Evolutionary conservation across 2,113 vertebrate species (phyloP).

Genomic region (Nerophis lumbriciformis): DNA sequence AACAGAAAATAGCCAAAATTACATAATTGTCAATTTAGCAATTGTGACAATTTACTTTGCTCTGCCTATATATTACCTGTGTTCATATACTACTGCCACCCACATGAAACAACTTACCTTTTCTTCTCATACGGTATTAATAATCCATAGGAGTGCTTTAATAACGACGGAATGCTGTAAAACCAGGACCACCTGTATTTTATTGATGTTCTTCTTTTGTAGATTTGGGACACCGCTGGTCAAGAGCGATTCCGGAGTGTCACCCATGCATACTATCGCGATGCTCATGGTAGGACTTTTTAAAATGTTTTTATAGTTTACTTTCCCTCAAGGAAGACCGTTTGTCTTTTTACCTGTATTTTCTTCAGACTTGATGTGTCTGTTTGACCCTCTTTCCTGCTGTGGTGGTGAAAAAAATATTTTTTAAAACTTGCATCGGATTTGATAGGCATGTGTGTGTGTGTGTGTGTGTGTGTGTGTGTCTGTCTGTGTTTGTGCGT

Average conservation of each 20-base stretch:
- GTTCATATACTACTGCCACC: too few relatives aligned
- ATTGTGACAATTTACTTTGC: too few relatives aligned
- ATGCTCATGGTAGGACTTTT: conserved; percentile 81
- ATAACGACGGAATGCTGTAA: too few relatives aligned
- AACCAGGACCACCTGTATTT: neutral
- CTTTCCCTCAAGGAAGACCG: neutral
- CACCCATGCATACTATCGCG: conserved; percentile 91
- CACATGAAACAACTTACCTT: too few relatives aligned
- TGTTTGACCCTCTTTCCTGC: conserved; percentile 6
- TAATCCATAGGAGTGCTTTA: too few relatives aligned
- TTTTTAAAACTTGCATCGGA: too few relatives aligned
- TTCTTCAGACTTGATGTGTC: conserved; percentile 5
- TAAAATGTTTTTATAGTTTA: neutral
- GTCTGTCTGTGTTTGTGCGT: neutral
- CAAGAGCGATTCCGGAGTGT: conserved; percentile 89
- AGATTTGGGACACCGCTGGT: conserved; percentile 92
- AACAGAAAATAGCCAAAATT: too few relatives aligned
- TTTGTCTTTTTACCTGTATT: neutral
- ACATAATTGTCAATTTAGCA: too few relatives aligned
- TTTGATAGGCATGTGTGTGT: too few relatives aligned
- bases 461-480: too few relatives aligned
- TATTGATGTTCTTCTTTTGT: conserved; percentile 10
- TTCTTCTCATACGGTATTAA: too few relatives aligned
- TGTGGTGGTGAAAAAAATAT: neutral
- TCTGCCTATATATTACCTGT: too few relatives aligned